phyloP scores from a whole-genome alignment of 1,140 invertebrate species.

The Ceratoteleas bidentatus region DNA sequence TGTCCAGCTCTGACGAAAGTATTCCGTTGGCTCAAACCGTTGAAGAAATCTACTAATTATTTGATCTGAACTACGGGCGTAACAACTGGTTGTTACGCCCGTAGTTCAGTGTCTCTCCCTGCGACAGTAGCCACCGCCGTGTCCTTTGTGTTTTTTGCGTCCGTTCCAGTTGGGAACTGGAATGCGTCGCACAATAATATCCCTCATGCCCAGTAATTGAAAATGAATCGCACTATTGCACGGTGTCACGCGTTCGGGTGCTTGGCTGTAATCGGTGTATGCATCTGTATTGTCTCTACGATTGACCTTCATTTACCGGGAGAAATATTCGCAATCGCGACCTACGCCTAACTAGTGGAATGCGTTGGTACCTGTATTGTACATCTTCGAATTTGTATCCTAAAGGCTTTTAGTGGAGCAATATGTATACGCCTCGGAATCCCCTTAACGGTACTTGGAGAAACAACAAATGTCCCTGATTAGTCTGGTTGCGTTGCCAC shows the following conservation, averaged over 20 bases:
- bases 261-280: constrained; percentile 37
- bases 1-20: too few species aligned
- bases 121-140: constrained; percentile 15
- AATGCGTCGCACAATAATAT: constrained; percentile 34
- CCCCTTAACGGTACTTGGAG: constrained; percentile 2
- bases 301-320: constrained; percentile 58
- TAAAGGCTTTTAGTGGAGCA: constrained; percentile 22
- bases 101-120: constrained; percentile 24
- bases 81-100: too few species aligned
- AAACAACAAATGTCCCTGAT: constrained; percentile 2
- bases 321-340: constrained; percentile 18
- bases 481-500: too few species aligned
- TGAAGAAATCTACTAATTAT: too few species aligned
- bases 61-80: too few species aligned
- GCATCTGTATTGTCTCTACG: constrained; percentile 46
- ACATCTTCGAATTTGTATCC: constrained; percentile 37
- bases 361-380: constrained; percentile 42
- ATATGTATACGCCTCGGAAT: constrained; percentile 1
- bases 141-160: constrained; percentile 38
- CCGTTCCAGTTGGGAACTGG: constrained; percentile 37
- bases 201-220: constrained; percentile 47
- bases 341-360: constrained; percentile 49
- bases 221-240: constrained; percentile 51
- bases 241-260: constrained; percentile 25
- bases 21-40: too few species aligned